Evolutionary conservation across 2,113 vertebrate species (phyloP), one percentile per base, ranked within the genome.

Genomic region (Poicephalus meyeri): DNA sequence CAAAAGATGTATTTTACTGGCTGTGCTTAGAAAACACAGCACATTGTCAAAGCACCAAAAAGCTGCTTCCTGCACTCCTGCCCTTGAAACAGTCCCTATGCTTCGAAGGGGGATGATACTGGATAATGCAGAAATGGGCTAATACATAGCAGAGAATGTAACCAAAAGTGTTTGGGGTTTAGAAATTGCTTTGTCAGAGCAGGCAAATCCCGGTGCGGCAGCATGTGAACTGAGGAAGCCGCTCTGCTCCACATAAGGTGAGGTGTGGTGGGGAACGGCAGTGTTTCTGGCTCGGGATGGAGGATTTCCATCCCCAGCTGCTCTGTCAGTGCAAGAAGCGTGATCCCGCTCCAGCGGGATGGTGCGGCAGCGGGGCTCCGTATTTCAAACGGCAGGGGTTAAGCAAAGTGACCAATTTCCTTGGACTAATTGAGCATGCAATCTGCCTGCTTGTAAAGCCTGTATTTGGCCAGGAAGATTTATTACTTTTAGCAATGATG

Each of bases 351-450:
- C 84, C 7, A 3, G 68, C 47, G 83, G 88, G 66, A 89, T 55
- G 53, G 64, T 66, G 63, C 5, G 8, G 79, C 86, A 95, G 80
- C 11, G 2, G 56, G 83, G 64, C 35, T 96, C 89, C 61, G 9
- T 96, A 94, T 95, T 97, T 96, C 96, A 91, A 88, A 91, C 23
- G 15, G 91, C 86, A 88, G 88, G 92, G 90, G 95, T 96, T 96
- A 95, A 92, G 85, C 79, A 93, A 97, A 97, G 91, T 76, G 90
- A 93, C 97, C 90, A 93, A 91, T 96, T 97, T 96, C 90, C 91
- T 89, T 85, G 94, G 84, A 81, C 97, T 97, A 97, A 97, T 96
- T 96, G 95, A 97, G 97, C 97, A 87, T 95, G 96, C 95, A 95
- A 35, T 88, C 88, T 96, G 96, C 65, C 92, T 94, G 79, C 95